These are phyloP conservation scores for Sorex araneus DNA, from an alignment of 2,113 vertebrate species.

Conservation along the genomic window DNA sequence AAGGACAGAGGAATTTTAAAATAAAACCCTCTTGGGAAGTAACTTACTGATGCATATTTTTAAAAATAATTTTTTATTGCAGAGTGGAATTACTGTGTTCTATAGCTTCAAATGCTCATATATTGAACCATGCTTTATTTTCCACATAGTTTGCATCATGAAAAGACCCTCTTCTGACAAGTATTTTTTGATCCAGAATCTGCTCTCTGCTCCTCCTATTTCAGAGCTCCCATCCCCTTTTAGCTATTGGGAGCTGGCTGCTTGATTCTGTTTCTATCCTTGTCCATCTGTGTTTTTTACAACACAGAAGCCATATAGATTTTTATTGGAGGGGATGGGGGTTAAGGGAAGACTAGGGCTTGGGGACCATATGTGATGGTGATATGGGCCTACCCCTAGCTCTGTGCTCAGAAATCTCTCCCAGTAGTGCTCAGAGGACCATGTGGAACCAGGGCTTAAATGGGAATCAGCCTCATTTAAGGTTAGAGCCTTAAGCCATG, in stretches of 20 bases:
- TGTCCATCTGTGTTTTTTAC: too few species aligned
- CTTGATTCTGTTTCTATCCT: too few species aligned
- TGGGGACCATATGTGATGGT: too few species aligned
- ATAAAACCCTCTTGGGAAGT: conserved; percentile 22
- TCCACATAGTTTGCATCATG: not conserved
- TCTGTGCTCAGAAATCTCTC: too few species aligned
- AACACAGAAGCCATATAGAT: too few species aligned
- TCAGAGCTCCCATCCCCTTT: not conserved
- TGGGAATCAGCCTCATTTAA: too few species aligned
- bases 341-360: too few species aligned
- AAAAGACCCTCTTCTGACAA: not conserved
- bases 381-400: too few species aligned
- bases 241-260: not conserved
- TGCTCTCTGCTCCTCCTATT: not conserved
- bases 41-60: not conserved
- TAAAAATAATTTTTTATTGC: conserved; percentile 18
- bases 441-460: too few species aligned
- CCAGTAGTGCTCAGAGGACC: too few species aligned
- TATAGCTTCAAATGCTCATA: conserved; percentile 35
- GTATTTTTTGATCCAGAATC: not conserved
- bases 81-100: not conserved
- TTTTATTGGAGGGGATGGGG: too few species aligned
- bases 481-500: too few species aligned
- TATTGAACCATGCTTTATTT: not conserved
- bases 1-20: conserved; percentile 17